A percentile compares a stretch with the other conserved stretches of the same genome.
Evolutionary conservation across 2,113 vertebrate species (phyloP).

Genomic region (Scopus umbretta): DNA sequence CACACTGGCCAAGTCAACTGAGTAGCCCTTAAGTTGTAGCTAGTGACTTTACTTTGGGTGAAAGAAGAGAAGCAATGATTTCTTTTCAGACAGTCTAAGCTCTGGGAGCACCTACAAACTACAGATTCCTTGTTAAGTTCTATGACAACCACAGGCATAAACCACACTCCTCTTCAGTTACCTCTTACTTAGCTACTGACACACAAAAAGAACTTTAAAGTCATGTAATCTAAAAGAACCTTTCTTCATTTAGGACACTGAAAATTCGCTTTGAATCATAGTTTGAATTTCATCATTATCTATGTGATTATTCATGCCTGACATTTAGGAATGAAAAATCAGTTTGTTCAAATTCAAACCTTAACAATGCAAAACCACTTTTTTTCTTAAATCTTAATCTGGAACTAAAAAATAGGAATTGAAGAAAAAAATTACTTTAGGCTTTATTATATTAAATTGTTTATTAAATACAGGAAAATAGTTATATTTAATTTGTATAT

Average conservation of each 20-base stretch:
- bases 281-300: background rate
- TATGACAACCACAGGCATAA: background rate
- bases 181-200: no score
- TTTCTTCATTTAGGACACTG: background rate
- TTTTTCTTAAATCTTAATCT: background rate
- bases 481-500: background rate
- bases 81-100: background rate
- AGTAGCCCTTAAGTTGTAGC: background rate
- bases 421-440: background rate
- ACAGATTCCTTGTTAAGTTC: background rate
- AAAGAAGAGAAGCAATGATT: background rate
- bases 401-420: background rate
- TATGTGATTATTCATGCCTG: background rate
- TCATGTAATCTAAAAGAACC: background rate
- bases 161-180: background rate
- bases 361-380: background rate
- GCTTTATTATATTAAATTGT: background rate
- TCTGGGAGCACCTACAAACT: background rate
- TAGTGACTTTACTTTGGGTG: background rate
- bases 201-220: background rate
- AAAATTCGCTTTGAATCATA: background rate
- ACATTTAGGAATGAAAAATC: background rate
- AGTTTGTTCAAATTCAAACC: background rate
- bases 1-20: background rate
- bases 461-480: background rate